These are phyloP conservation scores for Suillia variegata DNA, from an alignment of 2,888 invertebrate genomes.

Conservation along the genomic window DNA sequence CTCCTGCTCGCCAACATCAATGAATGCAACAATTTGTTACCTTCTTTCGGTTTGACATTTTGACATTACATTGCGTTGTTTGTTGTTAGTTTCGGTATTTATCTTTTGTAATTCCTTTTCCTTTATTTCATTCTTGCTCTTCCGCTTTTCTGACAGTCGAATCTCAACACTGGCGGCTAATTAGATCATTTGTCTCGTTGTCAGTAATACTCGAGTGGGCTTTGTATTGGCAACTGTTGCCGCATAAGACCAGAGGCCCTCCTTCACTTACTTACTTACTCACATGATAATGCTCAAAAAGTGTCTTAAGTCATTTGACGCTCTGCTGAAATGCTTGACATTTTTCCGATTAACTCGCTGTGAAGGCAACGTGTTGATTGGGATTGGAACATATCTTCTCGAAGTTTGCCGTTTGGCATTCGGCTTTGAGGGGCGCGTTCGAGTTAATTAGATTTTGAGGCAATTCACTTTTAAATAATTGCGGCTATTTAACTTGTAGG, in stretches of 20 bases:
- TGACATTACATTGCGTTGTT: slow-evolving; percentile 43
- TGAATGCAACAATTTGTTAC: slow-evolving; percentile 45
- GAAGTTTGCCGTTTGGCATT: too few relatives aligned
- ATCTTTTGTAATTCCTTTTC: slow-evolving; percentile 21
- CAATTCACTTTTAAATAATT: slow-evolving; percentile 19
- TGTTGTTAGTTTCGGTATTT: slow-evolving; percentile 21
- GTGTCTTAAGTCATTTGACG: slow-evolving; percentile 28
- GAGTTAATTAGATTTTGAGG: slow-evolving; percentile 36
- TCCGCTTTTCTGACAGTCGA: slow-evolving; percentile 43
- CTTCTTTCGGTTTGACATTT: slow-evolving; percentile 53
- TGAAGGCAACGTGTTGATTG: slow-evolving; percentile 29
- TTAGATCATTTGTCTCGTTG: slow-evolving; percentile 55
- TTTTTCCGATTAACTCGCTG: slow-evolving; percentile 33
- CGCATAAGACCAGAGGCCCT: neutral
- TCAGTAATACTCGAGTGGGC: neutral
- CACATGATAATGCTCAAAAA: neutral
- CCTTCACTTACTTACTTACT: neutral
- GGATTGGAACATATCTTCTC: neutral
- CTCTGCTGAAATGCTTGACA: slow-evolving; percentile 32
- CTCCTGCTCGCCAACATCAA: neutral
- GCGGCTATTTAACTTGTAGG: slow-evolving; percentile 3
- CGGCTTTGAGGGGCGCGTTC: slow-evolving; percentile 21
- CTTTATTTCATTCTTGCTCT: slow-evolving; percentile 22
- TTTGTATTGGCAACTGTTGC: neutral
- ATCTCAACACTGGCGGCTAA: slow-evolving; percentile 55